Base-by-base conservation (phyloP, 2,797 vertebrate species). In the Limnodromus scolopaceus region DNA sequence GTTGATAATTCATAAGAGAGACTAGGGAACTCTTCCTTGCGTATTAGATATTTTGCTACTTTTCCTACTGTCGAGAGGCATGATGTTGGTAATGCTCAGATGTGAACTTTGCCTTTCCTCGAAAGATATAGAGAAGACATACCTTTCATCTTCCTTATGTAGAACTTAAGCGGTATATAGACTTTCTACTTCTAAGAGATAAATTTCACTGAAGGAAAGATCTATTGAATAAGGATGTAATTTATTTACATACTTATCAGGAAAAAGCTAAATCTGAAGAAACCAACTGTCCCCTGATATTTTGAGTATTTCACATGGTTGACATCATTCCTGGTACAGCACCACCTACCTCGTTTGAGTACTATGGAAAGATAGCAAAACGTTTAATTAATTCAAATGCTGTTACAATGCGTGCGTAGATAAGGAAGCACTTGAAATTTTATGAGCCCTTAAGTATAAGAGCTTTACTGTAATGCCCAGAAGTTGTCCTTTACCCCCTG, bases 281-380 rank as follows among this genome's bases (percentile, higher is more conserved):
- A 78, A 79, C 39, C 45, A 95, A 64, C 63, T 79, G 77, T 76
- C 58, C 45, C 48, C 81, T 77, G 75, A 70, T 68, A 87, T 89
- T 84, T 70, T 76, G 74, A 91, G 30, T 92, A 71, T 79, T 86
- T 84, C 43, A 70, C 16, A 34, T 17, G 11, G 63, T 70, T 80
- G 53, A 66, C 53, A 75, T 82, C 11, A 61, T 66, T 86, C 24
- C 45, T 83, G 14, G 51, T 63, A 69, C 54, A 86, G 70, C 7
- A 93, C 58, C 84, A 70, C 63, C 46, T 79, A 76, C 72, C 27
- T 88, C 17, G 10, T 68, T 48, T 48, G 46, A 24, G 23, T 48
- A 48, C 22, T 48, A 24, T 24, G 46, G 46, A 48, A 24, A 48
- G 46, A 48, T 48, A 48, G 46, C 46, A 48, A 48, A 24, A 48